Evolutionary conservation across 2,113 vertebrate species (phyloP).

Genomic region (Hippocampus guttulatus): DNA sequence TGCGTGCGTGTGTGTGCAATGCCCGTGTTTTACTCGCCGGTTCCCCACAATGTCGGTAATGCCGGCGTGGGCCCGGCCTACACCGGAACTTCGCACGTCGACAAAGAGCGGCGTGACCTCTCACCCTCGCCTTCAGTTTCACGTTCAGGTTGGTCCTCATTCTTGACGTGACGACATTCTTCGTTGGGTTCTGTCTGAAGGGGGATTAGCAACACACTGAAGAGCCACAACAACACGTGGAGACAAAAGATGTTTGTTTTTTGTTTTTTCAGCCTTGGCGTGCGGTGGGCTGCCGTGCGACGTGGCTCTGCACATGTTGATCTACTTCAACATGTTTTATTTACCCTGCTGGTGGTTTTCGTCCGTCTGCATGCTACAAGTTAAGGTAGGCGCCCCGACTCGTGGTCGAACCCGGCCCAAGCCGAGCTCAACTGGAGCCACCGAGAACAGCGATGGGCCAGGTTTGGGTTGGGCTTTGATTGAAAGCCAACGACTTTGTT

Average conservation of each 20-base stretch:
- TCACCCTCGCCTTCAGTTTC: neutral
- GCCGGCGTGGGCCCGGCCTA: neutral
- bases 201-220: neutral
- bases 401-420: no score
- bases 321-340: conserved; percentile 12
- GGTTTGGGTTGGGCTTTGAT: no score
- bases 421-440: no score
- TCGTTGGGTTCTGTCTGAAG: no score
- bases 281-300: neutral
- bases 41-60: neutral
- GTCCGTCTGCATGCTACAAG: conserved; percentile 10
- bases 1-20: neutral
- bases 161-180: neutral
- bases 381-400: neutral
- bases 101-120: neutral
- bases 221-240: no score
- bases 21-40: conserved; percentile 11
- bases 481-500: neutral
- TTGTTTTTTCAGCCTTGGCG: neutral
- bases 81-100: neutral
- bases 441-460: no score
- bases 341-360: conserved; percentile 11
- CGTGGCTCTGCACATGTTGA: conserved; percentile 8
- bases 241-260: no score
- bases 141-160: neutral